These are phyloP conservation scores for Diplazon laetatorius DNA, from an alignment of 2,888 invertebrate genomes.

Conservation along the genomic window DNA sequence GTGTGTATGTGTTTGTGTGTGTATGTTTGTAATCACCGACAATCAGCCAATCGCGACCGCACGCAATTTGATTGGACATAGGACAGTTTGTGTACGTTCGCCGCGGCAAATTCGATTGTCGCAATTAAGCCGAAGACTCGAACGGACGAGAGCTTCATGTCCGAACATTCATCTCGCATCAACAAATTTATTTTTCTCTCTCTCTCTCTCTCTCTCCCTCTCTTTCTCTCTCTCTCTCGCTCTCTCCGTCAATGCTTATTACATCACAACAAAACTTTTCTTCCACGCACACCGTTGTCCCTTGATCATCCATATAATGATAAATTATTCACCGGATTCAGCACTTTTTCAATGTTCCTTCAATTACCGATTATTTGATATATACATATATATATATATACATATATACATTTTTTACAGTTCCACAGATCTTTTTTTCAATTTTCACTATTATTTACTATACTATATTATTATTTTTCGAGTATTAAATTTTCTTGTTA, in stretches of 20 bases:
- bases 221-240: too few species aligned
- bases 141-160: slow-evolving; percentile 24
- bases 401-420: neutral
- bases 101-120: slow-evolving; percentile 70
- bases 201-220: too few species aligned
- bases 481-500: too few species aligned
- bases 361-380: too few species aligned
- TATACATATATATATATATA: too few species aligned
- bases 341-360: too few species aligned
- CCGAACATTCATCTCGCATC: slow-evolving; percentile 12
- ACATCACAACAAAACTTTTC: neutral
- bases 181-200: too few species aligned
- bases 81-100: slow-evolving; percentile 8
- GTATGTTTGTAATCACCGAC: slow-evolving; percentile 17
- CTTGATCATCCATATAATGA: neutral
- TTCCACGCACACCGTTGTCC: neutral
- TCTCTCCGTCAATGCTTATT: neutral
- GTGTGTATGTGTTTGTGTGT: too few species aligned
- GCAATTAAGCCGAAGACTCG: slow-evolving; percentile 70
- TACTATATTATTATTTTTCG: too few species aligned
- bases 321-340: neutral
- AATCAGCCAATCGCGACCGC: neutral
- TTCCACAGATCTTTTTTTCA: neutral
- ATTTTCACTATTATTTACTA: neutral
- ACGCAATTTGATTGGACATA: slow-evolving; percentile 42